Evolutionary conservation across 2,888 invertebrate genomes (phyloP), one percentile per base, ranked within the genome.

Genomic region (Agrotis segetum): DNA sequence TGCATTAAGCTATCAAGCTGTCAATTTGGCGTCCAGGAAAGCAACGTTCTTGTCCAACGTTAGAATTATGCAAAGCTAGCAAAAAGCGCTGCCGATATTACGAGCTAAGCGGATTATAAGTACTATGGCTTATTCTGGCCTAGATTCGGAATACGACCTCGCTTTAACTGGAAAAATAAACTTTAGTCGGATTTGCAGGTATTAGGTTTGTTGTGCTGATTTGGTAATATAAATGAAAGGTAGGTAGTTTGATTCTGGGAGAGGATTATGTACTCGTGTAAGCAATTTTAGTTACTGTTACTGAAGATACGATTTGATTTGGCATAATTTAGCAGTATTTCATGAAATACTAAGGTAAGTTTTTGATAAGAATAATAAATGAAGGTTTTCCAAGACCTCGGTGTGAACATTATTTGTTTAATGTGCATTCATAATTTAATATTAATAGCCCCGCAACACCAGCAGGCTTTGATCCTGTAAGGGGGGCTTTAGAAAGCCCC

Each of bases 1-100:
- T 24, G 68, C 68, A 82, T 83, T 84, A 82, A 82, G 77, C 79
- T 77, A 75, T 87, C 85, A 68, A 69, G 24, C 82, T 83, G 86
- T 82, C 88, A 88, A 86, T 88, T 88, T 84, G 71, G 67, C 73
- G 53, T 77, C 71, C 77, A 82, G 58, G 67, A 71, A 77, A 78
- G 74, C 75, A 74, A 56, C 73, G 71, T 78, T 84, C 81, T 74
- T 77, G 81, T 50, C 59, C 65, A 79, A 78, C 72, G 72, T 69
- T 80, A 71, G 82, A 85, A 88, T 83, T 83, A 83, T 83, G 84
- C 84, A 83, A 81, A 80, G 56, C 70, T 55, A 75, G 81, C 81
- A 80, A 79, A 79, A 79, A 79, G 79, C 84, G 53, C 55, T 80
- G 84, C 79, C 79, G 75, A 79, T 79, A 79, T 79, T 74, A 79